Evolutionary conservation across 1,140 invertebrate species (phyloP), one percentile per base, ranked within the genome.

Genomic region (Oryzaephilus surinamensis): DNA sequence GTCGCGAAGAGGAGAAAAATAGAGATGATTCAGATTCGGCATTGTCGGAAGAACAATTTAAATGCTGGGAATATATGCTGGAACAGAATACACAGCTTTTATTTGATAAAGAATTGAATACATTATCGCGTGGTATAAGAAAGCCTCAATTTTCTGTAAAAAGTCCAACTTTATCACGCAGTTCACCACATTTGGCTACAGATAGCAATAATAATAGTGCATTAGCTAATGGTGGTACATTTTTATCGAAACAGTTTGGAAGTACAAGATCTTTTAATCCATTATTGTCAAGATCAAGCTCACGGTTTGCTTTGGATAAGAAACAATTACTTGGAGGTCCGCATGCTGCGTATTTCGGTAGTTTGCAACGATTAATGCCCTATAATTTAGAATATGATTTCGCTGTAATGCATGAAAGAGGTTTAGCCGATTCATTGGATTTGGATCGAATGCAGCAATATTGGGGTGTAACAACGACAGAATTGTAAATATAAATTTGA

Each of bases 51-150:
- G 87, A 92, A 55, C 85, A 89, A 55, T 88, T 88, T 52, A 83
- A 87, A 46, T 89, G 85, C 51, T 92, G 87, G 87, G 87, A 92
- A 50, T 92, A 90, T 52, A 90, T 91, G 83, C 58, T 92, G 12
- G 87, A 90, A 54, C 84, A 90, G 61, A 92, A 92, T 51, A 88
- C 86, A 0, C 86, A 90, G 53, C 61, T 90, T 42, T 52, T 92
- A 0, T 91, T 90, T 47, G 84, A 89, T 60, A 87, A 88, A 54
- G 86, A 90, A 61, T 58, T 90, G 27, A 85, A 90, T 55, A 87
- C 84, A 7, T 60, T 91, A 12, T 78, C 45, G 27, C 53, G 76
- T 48, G 72, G 71, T 1, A 72, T 74, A 19, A 66, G 63, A 2
- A 66, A 62, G 20, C 51, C 55, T 1, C 62, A 64, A 11, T 68